Evolutionary conservation across 2,888 invertebrate species (phyloP).

Genomic region (Aporophyla nigra): DNA sequence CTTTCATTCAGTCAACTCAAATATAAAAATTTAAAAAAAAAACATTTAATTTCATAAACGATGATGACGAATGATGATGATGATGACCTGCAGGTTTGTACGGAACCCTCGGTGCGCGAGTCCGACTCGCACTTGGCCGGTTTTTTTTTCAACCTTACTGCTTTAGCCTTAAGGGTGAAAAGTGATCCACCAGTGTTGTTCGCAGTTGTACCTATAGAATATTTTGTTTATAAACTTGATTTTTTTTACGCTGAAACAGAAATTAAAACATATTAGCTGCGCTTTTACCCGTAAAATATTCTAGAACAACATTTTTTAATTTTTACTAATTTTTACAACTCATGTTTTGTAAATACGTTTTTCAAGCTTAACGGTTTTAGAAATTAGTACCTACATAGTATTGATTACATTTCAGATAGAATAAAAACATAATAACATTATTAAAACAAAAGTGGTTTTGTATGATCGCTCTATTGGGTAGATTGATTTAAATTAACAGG

Average conservation of each 20-base stretch:
- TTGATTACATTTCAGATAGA: neutral
- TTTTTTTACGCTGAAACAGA: neutral
- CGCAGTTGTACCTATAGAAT: neutral
- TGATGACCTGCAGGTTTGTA: too few species aligned
- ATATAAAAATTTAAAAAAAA: too few species aligned
- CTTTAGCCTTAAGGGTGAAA: too few species aligned
- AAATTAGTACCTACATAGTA: neutral
- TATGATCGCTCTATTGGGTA: neutral
- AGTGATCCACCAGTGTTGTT: too few species aligned
- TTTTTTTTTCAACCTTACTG: too few species aligned
- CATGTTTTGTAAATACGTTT: slow-evolving; percentile 38
- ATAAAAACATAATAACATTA: neutral
- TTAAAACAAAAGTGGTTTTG: neutral
- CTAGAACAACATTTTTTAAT: slow-evolving; percentile 10
- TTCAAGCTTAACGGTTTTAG: slow-evolving; percentile 17
- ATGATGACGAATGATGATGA: too few species aligned
- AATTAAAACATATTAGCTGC: slow-evolving; percentile 34
- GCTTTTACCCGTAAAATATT: slow-evolving; percentile 31
- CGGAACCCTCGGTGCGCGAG: too few species aligned
- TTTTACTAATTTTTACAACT: neutral
- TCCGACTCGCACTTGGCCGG: too few species aligned
- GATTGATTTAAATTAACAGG: slow-evolving; percentile 19
- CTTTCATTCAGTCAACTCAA: too few species aligned
- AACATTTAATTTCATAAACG: too few species aligned
- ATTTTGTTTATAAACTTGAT: neutral